phyloP scores from a whole-genome alignment of 1,140 invertebrate species.

The Trachelipus rathkii region DNA sequence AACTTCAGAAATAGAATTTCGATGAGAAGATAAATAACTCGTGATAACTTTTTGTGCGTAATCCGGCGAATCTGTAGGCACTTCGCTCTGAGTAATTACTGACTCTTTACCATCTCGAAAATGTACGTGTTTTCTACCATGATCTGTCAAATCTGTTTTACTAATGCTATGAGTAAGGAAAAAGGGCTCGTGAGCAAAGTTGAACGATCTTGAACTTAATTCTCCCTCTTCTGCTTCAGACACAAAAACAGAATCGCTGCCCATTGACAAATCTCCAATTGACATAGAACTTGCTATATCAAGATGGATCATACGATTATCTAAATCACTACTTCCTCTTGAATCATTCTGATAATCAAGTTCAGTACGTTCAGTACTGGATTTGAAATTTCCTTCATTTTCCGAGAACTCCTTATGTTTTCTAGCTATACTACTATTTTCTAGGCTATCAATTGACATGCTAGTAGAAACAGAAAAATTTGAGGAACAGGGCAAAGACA shows the following conservation, averaged over 20 bases:
- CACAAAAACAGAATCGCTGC: constrained; percentile 48
- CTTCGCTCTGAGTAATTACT: constrained; percentile 31
- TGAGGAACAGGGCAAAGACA: constrained; percentile 21
- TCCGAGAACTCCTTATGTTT: constrained; percentile 23
- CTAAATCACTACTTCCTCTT: constrained; percentile 23
- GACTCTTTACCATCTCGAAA: constrained; percentile 34
- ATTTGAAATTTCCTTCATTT: constrained; percentile 33
- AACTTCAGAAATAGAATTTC: constrained; percentile 47
- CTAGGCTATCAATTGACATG: constrained; percentile 37
- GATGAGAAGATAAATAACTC: constrained; percentile 46
- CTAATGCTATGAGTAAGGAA: constrained; percentile 21
- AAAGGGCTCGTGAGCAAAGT: constrained; percentile 6
- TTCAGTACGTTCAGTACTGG: constrained; percentile 25
- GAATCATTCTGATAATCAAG: constrained; percentile 31
- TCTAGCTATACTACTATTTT: constrained; percentile 32
- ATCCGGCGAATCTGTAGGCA: constrained; percentile 28
- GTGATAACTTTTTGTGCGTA: constrained; percentile 46
- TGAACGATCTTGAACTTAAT: constrained; percentile 33
- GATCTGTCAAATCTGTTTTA: constrained; percentile 34
- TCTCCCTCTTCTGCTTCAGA: constrained; percentile 42
- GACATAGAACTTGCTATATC: constrained; percentile 44
- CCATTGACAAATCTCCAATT: constrained; percentile 47
- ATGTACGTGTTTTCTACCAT: constrained; percentile 40
- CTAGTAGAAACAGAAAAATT: constrained; percentile 28
- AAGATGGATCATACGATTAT: constrained; percentile 28